These are phyloP conservation scores for Operophtera brumata DNA, from an alignment of 2,888 invertebrate genomes.

Conservation along the genomic window DNA sequence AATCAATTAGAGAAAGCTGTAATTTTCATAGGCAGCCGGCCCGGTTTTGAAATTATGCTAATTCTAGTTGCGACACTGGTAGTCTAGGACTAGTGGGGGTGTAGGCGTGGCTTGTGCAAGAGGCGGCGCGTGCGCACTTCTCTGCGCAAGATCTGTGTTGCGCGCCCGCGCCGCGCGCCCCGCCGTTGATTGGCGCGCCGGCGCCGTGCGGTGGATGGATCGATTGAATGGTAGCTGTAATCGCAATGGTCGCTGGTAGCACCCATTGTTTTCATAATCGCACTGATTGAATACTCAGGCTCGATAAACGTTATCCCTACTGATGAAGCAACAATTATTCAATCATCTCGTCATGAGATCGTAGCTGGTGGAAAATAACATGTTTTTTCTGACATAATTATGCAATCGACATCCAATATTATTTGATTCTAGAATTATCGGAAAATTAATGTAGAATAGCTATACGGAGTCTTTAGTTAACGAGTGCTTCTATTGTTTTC, in stretches of 20 bases:
- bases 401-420: too few relatives aligned
- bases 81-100: conserved; percentile 30
- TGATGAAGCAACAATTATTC: conserved; percentile 8
- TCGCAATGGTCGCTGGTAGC: conserved; percentile 25
- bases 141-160: conserved; percentile 18
- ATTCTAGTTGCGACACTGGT: conserved; percentile 28
- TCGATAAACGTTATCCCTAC: conserved; percentile 12
- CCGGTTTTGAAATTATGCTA: conserved; percentile 25
- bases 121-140: conserved; percentile 54
- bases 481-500: too few relatives aligned
- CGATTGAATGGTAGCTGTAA: conserved; percentile 25
- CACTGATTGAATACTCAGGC: conserved; percentile 12
- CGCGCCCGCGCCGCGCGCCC: conserved; percentile 26
- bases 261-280: conserved; percentile 29
- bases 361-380: too few relatives aligned
- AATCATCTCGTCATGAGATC: neutral
- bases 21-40: conserved; percentile 15
- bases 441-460: too few relatives aligned
- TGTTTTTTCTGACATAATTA: too few relatives aligned
- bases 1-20: conserved; percentile 25
- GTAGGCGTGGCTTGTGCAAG: conserved; percentile 32
- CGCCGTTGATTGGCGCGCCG: conserved; percentile 24
- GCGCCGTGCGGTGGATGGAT: conserved; percentile 13
- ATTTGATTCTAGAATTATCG: too few relatives aligned
- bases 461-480: too few relatives aligned